Evolutionary conservation across 1,140 invertebrate species (phyloP).

Genomic region (Zelostemma sp.): DNA sequence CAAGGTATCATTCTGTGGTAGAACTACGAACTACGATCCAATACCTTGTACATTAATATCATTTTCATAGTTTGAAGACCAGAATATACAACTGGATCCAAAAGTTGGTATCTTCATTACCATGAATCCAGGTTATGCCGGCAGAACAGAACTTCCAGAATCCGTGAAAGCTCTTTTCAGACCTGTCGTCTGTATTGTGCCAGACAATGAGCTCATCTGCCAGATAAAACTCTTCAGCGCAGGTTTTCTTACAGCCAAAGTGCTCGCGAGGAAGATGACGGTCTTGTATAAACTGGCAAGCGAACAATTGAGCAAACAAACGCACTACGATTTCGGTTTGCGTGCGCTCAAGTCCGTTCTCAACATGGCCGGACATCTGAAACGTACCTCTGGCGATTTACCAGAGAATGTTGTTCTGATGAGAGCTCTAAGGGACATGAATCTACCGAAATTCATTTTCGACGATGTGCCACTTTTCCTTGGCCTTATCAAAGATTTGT

Average conservation of each 20-base stretch:
- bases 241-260: slow-evolving; percentile 88
- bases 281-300: slow-evolving; percentile 86
- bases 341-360: slow-evolving; percentile 89
- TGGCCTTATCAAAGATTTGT: slow-evolving; percentile 87
- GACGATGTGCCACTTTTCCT: slow-evolving; percentile 92
- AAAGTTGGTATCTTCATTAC: slow-evolving; percentile 94
- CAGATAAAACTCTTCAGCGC: slow-evolving; percentile 92
- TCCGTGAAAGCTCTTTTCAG: slow-evolving; percentile 92
- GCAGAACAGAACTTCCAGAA: slow-evolving; percentile 89
- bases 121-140: slow-evolving; percentile 94
- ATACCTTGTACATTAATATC: neutral
- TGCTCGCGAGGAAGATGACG: slow-evolving; percentile 93
- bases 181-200: slow-evolving; percentile 90
- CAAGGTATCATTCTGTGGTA: slow-evolving; percentile 19
- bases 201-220: slow-evolving; percentile 91
- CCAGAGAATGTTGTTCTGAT: slow-evolving; percentile 89
- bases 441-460: slow-evolving; percentile 91
- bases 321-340: slow-evolving; percentile 95
- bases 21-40: too few species aligned
- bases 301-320: slow-evolving; percentile 91
- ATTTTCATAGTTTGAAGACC: slow-evolving; percentile 81
- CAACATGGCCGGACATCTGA: slow-evolving; percentile 89
- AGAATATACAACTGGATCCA: slow-evolving; percentile 83
- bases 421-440: slow-evolving; percentile 91
- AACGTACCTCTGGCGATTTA: slow-evolving; percentile 80